Percentiles rank a stretch among this genome's conserved stretches.
These are phyloP conservation scores for Simalia tracyae DNA, from an alignment of 2,797 vertebrate species.

Conservation along the genomic window DNA sequence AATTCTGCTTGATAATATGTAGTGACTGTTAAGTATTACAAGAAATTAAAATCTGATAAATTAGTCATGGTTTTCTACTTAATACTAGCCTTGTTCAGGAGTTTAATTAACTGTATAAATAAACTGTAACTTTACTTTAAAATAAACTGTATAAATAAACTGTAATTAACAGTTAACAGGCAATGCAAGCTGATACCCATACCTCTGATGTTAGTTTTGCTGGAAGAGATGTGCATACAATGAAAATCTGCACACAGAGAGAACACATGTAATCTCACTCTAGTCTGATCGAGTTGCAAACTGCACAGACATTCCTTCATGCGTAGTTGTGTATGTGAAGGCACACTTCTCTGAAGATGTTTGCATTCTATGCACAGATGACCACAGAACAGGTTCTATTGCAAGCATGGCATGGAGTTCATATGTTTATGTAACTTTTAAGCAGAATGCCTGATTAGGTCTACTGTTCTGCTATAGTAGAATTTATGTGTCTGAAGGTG, in stretches of 20 bases:
- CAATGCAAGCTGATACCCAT: background rate
- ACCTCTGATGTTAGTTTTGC: background rate
- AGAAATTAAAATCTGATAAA: background rate
- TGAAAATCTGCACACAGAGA: background rate
- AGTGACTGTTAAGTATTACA: conserved; percentile 30
- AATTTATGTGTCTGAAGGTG: background rate
- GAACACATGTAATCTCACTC: background rate
- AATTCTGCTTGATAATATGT: conserved; percentile 70
- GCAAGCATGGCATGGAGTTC: background rate
- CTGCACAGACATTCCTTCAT: background rate
- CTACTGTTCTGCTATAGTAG: background rate
- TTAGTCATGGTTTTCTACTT: background rate
- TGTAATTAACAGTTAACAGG: background rate
- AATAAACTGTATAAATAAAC: background rate
- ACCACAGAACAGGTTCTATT: background rate
- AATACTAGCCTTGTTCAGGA: background rate
- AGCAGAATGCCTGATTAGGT: background rate
- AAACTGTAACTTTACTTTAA: background rate
- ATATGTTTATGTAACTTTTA: background rate
- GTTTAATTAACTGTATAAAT: background rate
- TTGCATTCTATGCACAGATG: background rate
- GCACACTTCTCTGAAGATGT: background rate
- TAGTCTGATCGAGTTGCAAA: background rate
- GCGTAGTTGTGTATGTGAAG: background rate
- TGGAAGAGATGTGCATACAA: background rate